Evolutionary conservation across 2,113 vertebrate species (phyloP), one percentile per base, ranked within the genome.

Genomic region (Rhea pennata): DNA sequence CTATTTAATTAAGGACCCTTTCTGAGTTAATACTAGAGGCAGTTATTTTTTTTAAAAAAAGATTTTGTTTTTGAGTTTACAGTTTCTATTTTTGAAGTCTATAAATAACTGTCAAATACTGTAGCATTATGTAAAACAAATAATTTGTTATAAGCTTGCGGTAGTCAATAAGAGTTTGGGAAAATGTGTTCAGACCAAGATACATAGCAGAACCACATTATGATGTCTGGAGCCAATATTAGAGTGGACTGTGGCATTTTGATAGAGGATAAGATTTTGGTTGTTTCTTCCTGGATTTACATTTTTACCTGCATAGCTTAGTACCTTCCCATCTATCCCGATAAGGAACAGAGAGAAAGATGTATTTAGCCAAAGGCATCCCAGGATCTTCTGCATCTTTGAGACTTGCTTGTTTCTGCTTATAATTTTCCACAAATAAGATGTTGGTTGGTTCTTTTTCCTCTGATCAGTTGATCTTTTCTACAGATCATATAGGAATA

Each of bases 1-100:
- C 51, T 39, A 33, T 71, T 93, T 96, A 75, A 93, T 96, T 94
- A 86, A 88, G 69, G 70, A 67, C 27, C 67, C 24, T 42, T 84
- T 93, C 62, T 69, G 78, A 83, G 90, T 56, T 53, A 58, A 86
- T 74, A 48, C 59, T 50, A 46, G 33, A 93, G 66, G 39, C 56
- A 72, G 65, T 74, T 67, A 64, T 27, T 36, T 36, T 36, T 36
- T 36, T 77, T 64, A 64, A 67, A 71, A 71, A 16, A 61, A 29
- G 21, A 33, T 58, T 39, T 33, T 42, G 13, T 58, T 64, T 71
- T 76, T 21, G 39, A 61, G 36, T 69, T 87, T 78, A 48, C 84
- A 15, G 71, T 22, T 50, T 64, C 58, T 79, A 22, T 53, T 85
- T 66, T 90, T 85, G n/a, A 73, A 33, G 27, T 75, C 33, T 67